A percentile compares a stretch with the other conserved stretches of the same genome.
Conservation (phyloP, 2,888 invertebrate species). For the Apoda limacodes region DNA sequence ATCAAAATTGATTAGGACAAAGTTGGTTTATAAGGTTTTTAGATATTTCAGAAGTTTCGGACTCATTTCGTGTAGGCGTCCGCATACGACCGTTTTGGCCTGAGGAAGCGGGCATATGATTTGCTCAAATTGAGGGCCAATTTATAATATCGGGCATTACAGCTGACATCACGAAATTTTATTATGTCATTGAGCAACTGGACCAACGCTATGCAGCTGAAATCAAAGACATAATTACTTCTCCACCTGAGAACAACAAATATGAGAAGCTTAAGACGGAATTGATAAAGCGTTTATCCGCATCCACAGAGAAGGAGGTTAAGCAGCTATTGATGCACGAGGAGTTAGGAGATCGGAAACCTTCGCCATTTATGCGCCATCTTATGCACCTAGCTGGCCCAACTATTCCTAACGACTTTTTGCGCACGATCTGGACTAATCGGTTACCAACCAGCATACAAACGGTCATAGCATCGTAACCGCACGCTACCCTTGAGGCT, state of each 20-base stretch:
- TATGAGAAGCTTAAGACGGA: too few species aligned
- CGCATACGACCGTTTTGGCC: conserved; percentile 21
- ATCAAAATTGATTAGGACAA: too few species aligned
- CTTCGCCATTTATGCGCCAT: conserved; percentile 17
- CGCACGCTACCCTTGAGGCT: conserved; percentile 5
- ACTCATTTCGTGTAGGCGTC: too few species aligned
- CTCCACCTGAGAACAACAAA: conserved; percentile 7
- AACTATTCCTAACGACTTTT: conserved; percentile 11
- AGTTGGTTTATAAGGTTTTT: too few species aligned
- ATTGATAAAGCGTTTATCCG: conserved; percentile 16
- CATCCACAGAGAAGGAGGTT: conserved; percentile 14
- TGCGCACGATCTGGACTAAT: conserved; percentile 15
- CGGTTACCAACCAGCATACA: conserved; percentile 13
- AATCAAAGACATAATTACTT: conserved; percentile 6
- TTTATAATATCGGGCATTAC: conserved; percentile 18
- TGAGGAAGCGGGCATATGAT: conserved; percentile 22
- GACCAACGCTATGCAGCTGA: conserved; percentile 6
- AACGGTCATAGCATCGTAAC: conserved; percentile 14
- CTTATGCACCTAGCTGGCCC: conserved; percentile 15
- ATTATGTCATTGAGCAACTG: conserved; percentile 7
- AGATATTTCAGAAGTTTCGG: too few species aligned
- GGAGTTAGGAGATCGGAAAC: too few species aligned
- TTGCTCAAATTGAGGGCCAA: conserved; percentile 21
- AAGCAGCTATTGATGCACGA: too few species aligned
- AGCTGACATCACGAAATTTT: conserved; percentile 13